phyloP scores from a whole-genome alignment of 2,888 invertebrate species.

The Gymnosoma rotundatum region DNA sequence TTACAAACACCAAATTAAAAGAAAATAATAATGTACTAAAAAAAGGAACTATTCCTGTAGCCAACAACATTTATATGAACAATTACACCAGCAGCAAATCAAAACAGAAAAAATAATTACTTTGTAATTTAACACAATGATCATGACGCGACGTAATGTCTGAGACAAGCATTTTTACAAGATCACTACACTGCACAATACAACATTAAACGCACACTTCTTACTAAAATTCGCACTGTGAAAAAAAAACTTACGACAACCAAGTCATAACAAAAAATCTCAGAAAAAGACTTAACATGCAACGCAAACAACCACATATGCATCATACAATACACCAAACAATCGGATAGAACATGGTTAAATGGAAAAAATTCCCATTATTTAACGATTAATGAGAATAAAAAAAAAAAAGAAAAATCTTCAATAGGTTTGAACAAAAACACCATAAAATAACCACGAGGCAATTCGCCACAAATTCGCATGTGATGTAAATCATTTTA shows the following conservation, averaged over 20 bases:
- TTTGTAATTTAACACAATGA: slow-evolving; percentile 64
- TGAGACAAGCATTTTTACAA: slow-evolving; percentile 64
- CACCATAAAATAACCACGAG: slow-evolving; percentile 11
- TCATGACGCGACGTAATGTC: slow-evolving; percentile 73
- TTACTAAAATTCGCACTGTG: background rate
- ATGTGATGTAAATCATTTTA: slow-evolving; percentile 40
- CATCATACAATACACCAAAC: too few species aligned
- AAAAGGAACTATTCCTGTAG: slow-evolving; percentile 2
- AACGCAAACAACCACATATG: slow-evolving; percentile 43
- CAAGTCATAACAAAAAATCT: slow-evolving; percentile 38
- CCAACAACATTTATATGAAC: background rate
- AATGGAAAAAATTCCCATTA: slow-evolving; percentile 7
- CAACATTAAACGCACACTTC: slow-evolving; percentile 46
- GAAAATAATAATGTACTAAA: background rate
- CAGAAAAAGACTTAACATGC: background rate
- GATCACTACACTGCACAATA: slow-evolving; percentile 28
- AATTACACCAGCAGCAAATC: slow-evolving; percentile 6
- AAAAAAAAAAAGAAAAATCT: background rate
- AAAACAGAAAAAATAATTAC: slow-evolving; percentile 19
- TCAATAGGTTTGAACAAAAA: background rate
- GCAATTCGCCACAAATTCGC: slow-evolving; percentile 12
- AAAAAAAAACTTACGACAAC: slow-evolving; percentile 9
- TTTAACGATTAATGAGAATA: slow-evolving; percentile 47
- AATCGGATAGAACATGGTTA: too few species aligned
- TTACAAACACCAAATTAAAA: too few species aligned